Conservation (phyloP, 2,888 invertebrate species). For the Pterobdella sp. region DNA sequence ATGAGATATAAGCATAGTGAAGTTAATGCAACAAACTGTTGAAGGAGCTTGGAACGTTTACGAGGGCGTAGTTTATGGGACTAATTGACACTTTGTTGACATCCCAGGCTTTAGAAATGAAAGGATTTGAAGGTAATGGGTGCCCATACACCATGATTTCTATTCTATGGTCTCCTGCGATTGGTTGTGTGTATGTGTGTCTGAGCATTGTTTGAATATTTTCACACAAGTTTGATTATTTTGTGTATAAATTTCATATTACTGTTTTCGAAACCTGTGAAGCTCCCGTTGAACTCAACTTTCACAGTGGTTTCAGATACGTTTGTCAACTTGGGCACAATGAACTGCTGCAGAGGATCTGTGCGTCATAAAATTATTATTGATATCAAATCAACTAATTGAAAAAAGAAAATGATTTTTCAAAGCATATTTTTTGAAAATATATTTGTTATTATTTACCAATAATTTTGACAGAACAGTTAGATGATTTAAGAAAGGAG, state of each 20-base stretch:
- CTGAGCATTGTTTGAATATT: not conserved
- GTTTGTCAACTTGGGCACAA: constrained; percentile 9
- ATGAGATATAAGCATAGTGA: no score
- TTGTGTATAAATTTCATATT: no score
- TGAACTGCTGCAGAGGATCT: constrained; percentile 17
- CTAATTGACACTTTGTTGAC: constrained; percentile 85
- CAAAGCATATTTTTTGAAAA: not conserved
- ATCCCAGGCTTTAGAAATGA: constrained; percentile 59
- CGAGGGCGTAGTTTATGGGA: constrained; percentile 72
- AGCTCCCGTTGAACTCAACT: constrained; percentile 18
- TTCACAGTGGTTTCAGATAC: constrained; percentile 7
- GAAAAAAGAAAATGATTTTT: not conserved
- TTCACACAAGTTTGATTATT: no score
- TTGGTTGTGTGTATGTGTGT: not conserved
- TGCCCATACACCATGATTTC: constrained; percentile 41
- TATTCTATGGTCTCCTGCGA: constrained; percentile 42
- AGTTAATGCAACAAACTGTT: constrained; percentile 65
- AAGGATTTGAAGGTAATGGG: constrained; percentile 49
- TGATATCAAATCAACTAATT: not conserved
- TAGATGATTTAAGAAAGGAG: constrained; percentile 48
- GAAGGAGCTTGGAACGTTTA: constrained; percentile 85
- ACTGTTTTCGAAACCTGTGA: no score
- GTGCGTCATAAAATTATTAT: not conserved
- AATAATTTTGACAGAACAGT: constrained; percentile 54
- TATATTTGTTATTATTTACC: constrained; percentile 45